Conservation (phyloP, 1,140 invertebrate species). For the Aphaenogaster floridana region DNA sequence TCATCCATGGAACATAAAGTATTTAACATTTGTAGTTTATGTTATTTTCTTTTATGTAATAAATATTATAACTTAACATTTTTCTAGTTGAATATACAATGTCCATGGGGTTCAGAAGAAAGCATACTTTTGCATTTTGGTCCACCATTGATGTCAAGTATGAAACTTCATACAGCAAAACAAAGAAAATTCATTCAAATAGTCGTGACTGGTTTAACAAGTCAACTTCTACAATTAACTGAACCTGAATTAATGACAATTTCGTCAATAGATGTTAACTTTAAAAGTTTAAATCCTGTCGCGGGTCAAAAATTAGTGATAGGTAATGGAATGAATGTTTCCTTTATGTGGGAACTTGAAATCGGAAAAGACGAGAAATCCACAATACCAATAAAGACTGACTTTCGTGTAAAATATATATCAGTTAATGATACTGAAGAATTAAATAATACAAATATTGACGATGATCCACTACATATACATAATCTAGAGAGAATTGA, state of each 20-base stretch:
- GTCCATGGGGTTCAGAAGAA: conserved; percentile 92
- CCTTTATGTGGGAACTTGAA: conserved; percentile 94
- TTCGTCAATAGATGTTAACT: conserved; percentile 86
- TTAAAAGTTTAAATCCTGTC: conserved; percentile 90
- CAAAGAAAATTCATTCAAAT: conserved; percentile 94
- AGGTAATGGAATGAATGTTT: conserved; percentile 90
- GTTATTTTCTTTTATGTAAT: conserved; percentile 16
- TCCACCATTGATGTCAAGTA: conserved; percentile 92
- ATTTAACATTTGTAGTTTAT: conserved; percentile 68
- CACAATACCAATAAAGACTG: conserved; percentile 89
- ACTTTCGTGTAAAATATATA: conserved; percentile 90
- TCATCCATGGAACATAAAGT: conserved; percentile 91
- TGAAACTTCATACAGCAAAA: conserved; percentile 94
- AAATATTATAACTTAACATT: conserved; percentile 50
- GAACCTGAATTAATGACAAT: conserved; percentile 88
- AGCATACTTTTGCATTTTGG: conserved; percentile 92
- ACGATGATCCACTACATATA: conserved; percentile 85
- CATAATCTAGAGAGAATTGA: conserved; percentile 81
- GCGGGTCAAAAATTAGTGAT: conserved; percentile 88
- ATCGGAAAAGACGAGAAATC: conserved; percentile 88
- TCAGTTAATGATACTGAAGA: conserved; percentile 86
- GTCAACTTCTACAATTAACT: conserved; percentile 87
- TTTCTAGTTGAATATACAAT: conserved; percentile 89
- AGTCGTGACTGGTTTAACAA: conserved; percentile 90
- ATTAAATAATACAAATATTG: conserved; percentile 71